Evolutionary conservation across 2,888 invertebrate species (phyloP), one percentile per base, ranked within the genome.

Genomic region (Alviniconcha strummeri): DNA sequence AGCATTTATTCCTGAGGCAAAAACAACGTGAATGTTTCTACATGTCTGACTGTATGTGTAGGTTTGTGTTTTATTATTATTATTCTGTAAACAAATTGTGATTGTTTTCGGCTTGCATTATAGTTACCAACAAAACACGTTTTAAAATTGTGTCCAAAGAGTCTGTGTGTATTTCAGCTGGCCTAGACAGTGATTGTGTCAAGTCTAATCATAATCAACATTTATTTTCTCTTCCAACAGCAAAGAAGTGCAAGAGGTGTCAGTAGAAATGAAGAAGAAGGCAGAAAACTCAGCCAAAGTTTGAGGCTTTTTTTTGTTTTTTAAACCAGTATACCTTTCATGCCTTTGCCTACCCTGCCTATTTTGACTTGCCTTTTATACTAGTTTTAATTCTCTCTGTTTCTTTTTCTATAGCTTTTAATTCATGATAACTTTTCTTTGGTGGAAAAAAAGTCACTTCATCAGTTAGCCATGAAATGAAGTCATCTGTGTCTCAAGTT

Each of bases 251-350:
- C 78, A 78, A 15, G 78, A 78, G 78, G 64, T 78, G 60, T 78
- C 78, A 8, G 64, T 57, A 52, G 52, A 78, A 64, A 78, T 78
- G 78, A 78, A 78, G 64, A 78, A 56, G 78, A 78, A 78, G 52
- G 78, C 57, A n/a, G 78, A 78, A 78, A 78, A 15, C 52, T 15
- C 78, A 13, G 78, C 78, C 78, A 78, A 78, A 78, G 78, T 78
- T 78, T 19, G 78, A 78, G 19, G n/a, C 77, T 11, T 77, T 74
- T 13, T 54, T 74, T 54, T 74, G 11, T 60, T 36, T 19, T 19
- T 71, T 19, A 5, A 64, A 64, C 9, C 15, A 64, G 19, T 71
- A 71, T 71, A 9, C 19, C 71, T 19, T 71, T 15, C n/a, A 55
- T 4, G 15, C 64, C 15, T 64, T 64, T 15, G 4, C 64, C 64